Conservation (phyloP, 2,888 invertebrate genomes). For the Xylota segnis region DNA sequence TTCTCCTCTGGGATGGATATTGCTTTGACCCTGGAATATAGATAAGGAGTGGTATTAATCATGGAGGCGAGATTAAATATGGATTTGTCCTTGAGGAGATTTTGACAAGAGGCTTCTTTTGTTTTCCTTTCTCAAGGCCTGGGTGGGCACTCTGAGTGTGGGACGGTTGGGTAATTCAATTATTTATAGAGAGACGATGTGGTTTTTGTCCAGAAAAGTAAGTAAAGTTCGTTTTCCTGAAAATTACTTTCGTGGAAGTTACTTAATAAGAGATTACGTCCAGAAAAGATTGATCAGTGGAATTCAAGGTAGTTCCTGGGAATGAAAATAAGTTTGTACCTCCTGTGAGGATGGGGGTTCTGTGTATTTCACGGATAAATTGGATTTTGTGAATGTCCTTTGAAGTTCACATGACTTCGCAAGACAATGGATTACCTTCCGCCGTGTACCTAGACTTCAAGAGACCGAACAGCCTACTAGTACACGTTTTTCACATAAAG, state of each 20-base stretch:
- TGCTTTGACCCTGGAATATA: slow-evolving; percentile 49
- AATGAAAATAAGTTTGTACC: too few species aligned
- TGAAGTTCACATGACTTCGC: too few species aligned
- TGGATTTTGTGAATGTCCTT: too few species aligned
- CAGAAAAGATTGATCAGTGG: too few species aligned
- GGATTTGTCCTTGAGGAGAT: slow-evolving; percentile 54
- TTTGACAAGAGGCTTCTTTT: slow-evolving; percentile 34
- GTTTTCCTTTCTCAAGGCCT: slow-evolving; percentile 3
- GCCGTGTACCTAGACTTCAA: too few species aligned
- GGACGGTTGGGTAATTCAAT: slow-evolving; percentile 19
- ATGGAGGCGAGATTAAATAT: slow-evolving; percentile 64
- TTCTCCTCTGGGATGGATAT: slow-evolving; percentile 50
- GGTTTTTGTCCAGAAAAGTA: not conserved
- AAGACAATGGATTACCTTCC: too few species aligned
- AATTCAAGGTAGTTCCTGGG: too few species aligned
- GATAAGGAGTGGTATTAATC: slow-evolving; percentile 54
- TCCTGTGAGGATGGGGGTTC: too few species aligned
- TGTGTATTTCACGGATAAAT: too few species aligned
- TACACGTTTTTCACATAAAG: too few species aligned
- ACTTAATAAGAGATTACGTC: not conserved
- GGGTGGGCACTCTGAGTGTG: not conserved
- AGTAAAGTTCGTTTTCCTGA: not conserved
- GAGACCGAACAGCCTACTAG: too few species aligned
- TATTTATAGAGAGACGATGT: slow-evolving; percentile 18
- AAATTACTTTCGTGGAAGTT: not conserved